Conservation (phyloP, 2,113 vertebrate species). For the Forbesichthys agassizii region DNA sequence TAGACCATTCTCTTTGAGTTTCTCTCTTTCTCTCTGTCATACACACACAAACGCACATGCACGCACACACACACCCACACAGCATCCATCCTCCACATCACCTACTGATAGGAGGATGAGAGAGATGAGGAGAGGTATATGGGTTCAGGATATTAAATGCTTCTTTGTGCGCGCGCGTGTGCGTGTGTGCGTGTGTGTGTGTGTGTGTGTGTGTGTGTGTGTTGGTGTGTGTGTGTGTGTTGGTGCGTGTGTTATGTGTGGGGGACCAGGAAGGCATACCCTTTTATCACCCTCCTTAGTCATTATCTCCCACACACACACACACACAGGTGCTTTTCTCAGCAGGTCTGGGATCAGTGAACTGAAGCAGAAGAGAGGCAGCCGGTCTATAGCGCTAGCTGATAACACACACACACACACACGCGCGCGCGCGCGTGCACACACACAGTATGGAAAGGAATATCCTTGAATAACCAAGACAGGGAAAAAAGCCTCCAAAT, state of each 20-base stretch:
- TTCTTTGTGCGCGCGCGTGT: constrained; percentile 5
- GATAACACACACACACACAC: background rate
- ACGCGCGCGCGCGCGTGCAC: background rate
- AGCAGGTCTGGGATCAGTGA: constrained; percentile 61
- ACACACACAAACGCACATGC: too few relatives aligned
- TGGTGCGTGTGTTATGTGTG: background rate
- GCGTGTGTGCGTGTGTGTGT: constrained; percentile 3
- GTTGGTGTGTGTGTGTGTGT: constrained; percentile 11
- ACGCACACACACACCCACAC: too few relatives aligned
- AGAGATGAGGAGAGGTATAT: background rate
- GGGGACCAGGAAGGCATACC: constrained; percentile 40
- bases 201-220: constrained; percentile 7
- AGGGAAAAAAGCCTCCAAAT: too few relatives aligned
- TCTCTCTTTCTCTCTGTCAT: too few relatives aligned
- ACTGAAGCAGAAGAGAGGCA: constrained; percentile 54
- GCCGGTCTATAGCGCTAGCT: constrained; percentile 45
- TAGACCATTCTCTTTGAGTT: too few relatives aligned
- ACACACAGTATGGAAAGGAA: background rate
- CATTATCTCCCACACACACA: constrained; percentile 30
- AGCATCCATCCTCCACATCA: too few relatives aligned
- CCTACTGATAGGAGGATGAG: too few relatives aligned
- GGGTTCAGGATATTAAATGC: background rate
- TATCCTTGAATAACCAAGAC: too few relatives aligned
- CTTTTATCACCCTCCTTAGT: constrained; percentile 15
- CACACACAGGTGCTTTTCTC: constrained; percentile 39